A percentile compares a stretch with the other conserved stretches of the same genome.
These are phyloP conservation scores for Andricus quercusramuli DNA, from an alignment of 2,888 invertebrate genomes.

Conservation along the genomic window DNA sequence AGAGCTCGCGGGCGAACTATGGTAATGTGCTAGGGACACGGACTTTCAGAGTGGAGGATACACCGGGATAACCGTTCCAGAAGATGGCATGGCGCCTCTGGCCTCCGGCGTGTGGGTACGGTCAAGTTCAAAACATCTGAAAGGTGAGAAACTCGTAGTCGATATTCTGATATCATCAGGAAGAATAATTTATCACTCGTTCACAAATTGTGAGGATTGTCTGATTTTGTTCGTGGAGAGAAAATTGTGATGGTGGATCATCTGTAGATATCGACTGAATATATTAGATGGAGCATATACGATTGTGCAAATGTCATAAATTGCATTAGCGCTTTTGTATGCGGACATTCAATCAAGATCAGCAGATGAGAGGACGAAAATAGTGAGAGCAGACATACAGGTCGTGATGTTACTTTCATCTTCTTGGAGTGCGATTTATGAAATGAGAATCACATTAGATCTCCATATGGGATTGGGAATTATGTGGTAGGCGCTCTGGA, in stretches of 20 bases:
- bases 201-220: background rate
- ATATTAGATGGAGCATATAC: background rate
- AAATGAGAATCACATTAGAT: conserved; percentile 17
- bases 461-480: background rate
- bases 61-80: conserved; percentile 71
- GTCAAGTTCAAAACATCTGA: conserved; percentile 61
- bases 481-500: background rate
- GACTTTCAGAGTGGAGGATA: conserved; percentile 58
- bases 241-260: too few relatives aligned
- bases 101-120: conserved; percentile 65
- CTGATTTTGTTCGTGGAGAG: background rate
- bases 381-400: background rate
- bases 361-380: background rate
- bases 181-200: background rate
- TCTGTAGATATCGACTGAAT: background rate
- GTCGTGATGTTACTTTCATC: conserved; percentile 1
- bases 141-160: background rate
- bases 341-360: conserved; percentile 7
- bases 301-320: background rate
- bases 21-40: conserved; percentile 65
- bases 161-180: background rate
- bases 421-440: background rate
- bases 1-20: conserved; percentile 66
- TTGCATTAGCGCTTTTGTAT: background rate
- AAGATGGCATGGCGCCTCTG: conserved; percentile 71